A percentile compares a stretch with the other conserved stretches of the same genome.
These are phyloP conservation scores for Drosophila quadrilineata DNA, from an alignment of 1,140 invertebrate species.

Conservation along the genomic window DNA sequence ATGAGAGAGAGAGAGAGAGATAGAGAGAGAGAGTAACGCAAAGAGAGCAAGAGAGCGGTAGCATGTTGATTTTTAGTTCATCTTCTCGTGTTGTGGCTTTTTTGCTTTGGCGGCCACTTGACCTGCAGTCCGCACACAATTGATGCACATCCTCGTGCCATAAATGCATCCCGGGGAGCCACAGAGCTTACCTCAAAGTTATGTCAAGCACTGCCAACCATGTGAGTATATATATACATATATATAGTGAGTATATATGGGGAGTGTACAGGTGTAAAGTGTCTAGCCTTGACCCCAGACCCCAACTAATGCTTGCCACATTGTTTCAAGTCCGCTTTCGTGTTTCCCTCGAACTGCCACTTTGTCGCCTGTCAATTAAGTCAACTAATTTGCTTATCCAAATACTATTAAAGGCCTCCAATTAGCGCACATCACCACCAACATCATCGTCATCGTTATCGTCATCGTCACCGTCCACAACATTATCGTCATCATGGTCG, in stretches of 20 bases:
- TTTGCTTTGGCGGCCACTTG: conserved; percentile 56
- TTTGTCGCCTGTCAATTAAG: conserved; percentile 3
- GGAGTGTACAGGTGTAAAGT: background rate
- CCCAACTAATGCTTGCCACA: background rate
- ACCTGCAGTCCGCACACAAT: conserved; percentile 56
- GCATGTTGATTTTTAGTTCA: conserved; percentile 45
- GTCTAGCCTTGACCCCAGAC: conserved; percentile 29
- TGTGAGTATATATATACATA: background rate
- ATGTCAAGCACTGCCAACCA: too few relatives aligned
- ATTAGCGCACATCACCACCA: conserved; percentile 3
- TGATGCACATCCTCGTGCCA: conserved; percentile 51
- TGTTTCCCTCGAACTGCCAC: background rate
- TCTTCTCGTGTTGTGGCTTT: conserved; percentile 34
- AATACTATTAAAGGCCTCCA: conserved; percentile 22
- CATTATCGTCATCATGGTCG: background rate
- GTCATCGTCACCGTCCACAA: background rate
- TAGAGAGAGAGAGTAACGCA: conserved; percentile 7
- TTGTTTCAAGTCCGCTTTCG: background rate
- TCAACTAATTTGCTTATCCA: conserved; percentile 4
- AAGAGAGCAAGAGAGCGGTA: background rate
- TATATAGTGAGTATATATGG: background rate
- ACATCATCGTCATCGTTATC: background rate
- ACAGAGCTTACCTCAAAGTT: conserved; percentile 22
- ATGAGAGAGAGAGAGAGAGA: conserved; percentile 5
- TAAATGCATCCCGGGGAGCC: conserved; percentile 20